Evolutionary conservation across 2,888 invertebrate genomes (phyloP), one percentile per base, ranked within the genome.

Genomic region (Archips xylosteana): DNA sequence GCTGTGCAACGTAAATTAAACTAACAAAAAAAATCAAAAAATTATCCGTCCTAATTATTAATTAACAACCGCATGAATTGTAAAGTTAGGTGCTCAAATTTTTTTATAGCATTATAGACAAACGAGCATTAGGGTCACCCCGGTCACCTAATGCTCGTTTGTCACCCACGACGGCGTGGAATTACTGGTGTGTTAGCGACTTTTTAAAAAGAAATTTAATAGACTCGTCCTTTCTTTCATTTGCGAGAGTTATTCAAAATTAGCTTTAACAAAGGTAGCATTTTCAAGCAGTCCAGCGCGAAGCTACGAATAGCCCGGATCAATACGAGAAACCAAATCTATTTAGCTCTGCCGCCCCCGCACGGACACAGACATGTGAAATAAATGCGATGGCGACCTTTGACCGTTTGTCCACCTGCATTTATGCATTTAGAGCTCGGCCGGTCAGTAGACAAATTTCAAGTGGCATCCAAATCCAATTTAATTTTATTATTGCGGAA

Each of bases 251-350:
- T n/a, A 49, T 49, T n/a, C 3, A 49, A n/a, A n/a, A 4, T 13
- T 54, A 23, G 9, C 23, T 5, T 15, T 6, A 57, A 57, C 47
- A 32, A 42, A 63, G 10, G 59, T 59, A 69, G 32, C 63, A 32
- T 73, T 73, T 69, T 69, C 59, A 69, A 51, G 70, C 76, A 71
- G 78, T 76, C 79, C 76, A 75, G 36, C 64, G 51, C 63, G 65
- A 62, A 49, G 77, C 80, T 78, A 79, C 78, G 78, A 82, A 83
- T 82, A 82, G 78, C 78, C 60, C 70, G 74, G 82, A 82, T 82
- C 83, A 78, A 83, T 82, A 82, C 81, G 75, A 74, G 76, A 75
- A 78, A 76, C 81, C 81, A 77, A 80, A 81, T 81, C 78, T 80
- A 79, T 82, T 82, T 81, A 81, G 77, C 74, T 75, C 78, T 72